These are phyloP conservation scores for Crematogaster levior DNA, from an alignment of 2,888 invertebrate species.

Conservation along the genomic window DNA sequence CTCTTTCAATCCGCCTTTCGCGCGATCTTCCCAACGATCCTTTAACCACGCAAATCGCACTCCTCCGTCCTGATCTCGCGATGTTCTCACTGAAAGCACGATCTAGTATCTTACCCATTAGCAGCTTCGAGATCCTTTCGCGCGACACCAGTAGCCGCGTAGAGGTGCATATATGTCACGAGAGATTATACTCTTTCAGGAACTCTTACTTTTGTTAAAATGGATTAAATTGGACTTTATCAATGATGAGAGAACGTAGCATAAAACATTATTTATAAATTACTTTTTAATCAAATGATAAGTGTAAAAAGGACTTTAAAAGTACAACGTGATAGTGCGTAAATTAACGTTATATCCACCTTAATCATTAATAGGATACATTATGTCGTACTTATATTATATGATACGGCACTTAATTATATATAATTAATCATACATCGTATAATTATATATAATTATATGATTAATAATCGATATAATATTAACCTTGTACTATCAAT, in stretches of 20 bases:
- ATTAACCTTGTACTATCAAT: no score
- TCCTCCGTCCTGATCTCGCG: neutral
- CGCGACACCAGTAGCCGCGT: conserved; percentile 17
- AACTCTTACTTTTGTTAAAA: neutral
- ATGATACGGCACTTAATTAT: no score
- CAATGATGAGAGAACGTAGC: neutral
- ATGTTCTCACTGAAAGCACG: neutral
- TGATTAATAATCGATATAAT: no score
- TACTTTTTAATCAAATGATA: neutral
- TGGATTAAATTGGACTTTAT: neutral
- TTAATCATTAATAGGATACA: no score
- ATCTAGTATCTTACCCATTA: conserved; percentile 44
- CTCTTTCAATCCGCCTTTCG: conserved; percentile 4
- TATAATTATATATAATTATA: no score
- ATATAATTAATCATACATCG: no score
- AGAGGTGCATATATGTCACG: neutral
- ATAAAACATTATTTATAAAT: neutral
- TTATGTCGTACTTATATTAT: no score
- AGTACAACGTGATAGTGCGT: no score
- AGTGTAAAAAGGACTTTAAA: no score
- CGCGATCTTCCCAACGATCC: conserved; percentile 62
- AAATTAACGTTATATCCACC: no score
- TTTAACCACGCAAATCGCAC: conserved; percentile 62
- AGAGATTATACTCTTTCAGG: neutral
- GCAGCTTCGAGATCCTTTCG: conserved; percentile 15